These are phyloP conservation scores for Pantherophis guttatus DNA, from an alignment of 2,113 vertebrate species.

Conservation along the genomic window DNA sequence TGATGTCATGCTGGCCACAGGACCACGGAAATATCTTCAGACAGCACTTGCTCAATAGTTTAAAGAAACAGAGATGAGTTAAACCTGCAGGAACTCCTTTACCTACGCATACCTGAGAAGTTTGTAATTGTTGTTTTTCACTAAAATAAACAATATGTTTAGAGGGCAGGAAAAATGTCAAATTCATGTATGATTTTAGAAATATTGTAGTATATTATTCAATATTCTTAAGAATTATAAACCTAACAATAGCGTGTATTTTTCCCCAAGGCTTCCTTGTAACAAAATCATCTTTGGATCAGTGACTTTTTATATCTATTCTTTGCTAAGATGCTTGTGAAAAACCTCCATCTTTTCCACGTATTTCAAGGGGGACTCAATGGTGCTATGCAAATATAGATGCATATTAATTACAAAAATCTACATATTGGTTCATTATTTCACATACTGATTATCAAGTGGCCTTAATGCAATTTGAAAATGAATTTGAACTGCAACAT, in stretches of 20 bases:
- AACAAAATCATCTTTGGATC: conserved; percentile 20
- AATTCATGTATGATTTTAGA: neutral
- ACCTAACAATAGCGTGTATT: conserved; percentile 24
- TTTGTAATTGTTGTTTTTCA: conserved; percentile 34
- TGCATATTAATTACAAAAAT: neutral
- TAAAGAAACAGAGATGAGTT: too few relatives aligned
- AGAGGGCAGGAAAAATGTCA: neutral
- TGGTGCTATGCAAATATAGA: neutral
- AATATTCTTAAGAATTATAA: conserved; percentile 31
- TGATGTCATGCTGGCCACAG: too few relatives aligned
- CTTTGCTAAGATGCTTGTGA: conserved; percentile 10
- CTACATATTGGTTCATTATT: neutral
- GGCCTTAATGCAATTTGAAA: conserved; percentile 1
- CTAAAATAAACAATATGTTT: neutral
- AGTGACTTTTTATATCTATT: conserved; percentile 22
- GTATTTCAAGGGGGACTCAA: neutral
- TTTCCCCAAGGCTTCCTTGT: conserved; percentile 30
- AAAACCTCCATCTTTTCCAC: neutral
- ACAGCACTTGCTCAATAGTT: too few relatives aligned
- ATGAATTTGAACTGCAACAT: neutral
- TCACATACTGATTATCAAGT: neutral
- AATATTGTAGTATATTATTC: neutral
- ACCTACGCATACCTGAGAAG: conserved; percentile 28
- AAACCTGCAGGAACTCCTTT: too few relatives aligned
- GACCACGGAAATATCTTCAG: too few relatives aligned